phyloP scores from a whole-genome alignment of 2,113 vertebrate species.

The Corythornis madagascariensis region DNA sequence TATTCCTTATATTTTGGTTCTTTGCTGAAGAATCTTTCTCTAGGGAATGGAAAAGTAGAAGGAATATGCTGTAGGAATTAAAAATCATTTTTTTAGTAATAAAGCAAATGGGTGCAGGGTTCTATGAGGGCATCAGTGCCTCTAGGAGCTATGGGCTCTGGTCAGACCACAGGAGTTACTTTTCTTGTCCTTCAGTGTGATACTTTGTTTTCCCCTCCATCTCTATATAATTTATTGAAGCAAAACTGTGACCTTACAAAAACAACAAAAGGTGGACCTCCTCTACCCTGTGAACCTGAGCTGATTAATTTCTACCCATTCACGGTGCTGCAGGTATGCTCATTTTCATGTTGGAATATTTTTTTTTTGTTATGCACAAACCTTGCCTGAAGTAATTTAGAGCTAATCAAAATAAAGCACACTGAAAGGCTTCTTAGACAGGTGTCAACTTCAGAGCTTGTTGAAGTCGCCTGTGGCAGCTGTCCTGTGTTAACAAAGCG shows the following conservation, averaged over 20 bases:
- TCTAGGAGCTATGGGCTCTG: neutral
- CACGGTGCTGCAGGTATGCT: neutral
- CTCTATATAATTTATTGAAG: neutral
- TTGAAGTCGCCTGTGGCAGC: neutral
- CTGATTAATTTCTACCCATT: neutral
- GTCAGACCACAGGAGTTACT: neutral
- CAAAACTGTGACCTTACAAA: neutral
- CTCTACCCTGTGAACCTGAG: neutral
- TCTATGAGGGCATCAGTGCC: neutral
- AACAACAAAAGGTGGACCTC: neutral
- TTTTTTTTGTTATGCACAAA: neutral
- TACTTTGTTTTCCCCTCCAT: neutral
- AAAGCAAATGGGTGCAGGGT: neutral
- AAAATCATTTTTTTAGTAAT: neutral
- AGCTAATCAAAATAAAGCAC: neutral
- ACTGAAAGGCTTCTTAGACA: neutral
- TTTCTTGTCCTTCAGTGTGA: neutral
- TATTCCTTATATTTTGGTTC: neutral
- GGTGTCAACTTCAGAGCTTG: neutral
- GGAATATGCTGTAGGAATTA: neutral
- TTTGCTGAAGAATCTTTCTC: neutral
- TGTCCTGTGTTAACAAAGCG: neutral
- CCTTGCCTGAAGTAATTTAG: neutral
- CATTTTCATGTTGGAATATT: neutral
- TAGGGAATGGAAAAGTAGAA: neutral